Base-by-base conservation (phyloP, 2,797 vertebrate species). In the Brachyrhaphis roseni region DNA sequence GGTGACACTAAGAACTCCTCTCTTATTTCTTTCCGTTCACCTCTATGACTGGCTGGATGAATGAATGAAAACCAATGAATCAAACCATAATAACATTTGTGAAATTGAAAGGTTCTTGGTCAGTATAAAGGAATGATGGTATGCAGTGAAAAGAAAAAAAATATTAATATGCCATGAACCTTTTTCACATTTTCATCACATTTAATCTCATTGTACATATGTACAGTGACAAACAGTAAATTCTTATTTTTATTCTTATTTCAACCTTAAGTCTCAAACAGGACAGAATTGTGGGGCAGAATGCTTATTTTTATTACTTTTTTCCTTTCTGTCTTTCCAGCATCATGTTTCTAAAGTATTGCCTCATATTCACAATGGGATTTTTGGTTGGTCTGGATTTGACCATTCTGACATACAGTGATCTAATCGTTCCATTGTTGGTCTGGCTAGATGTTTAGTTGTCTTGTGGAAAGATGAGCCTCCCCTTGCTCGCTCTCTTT, bases 1-100 rank as follows among this genome's bases (percentile, higher is more conserved):
- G 68, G 82, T 92, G 87, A 93, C 91, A 90, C 72, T 90, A 43
- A 81, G 78, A 84, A 47, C 77, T 80, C 64, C 57, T 73, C 36
- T 11, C 78, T 43, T 72, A 72, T 66, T 83, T 43, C n/a, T 68
- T 59, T 71, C 59, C 47, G 53, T 73, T 82, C 80, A 43, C 70
- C 81, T 45, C 28, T 47, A 49, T n/a, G 20, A 51, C 49, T 53
- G 51, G 23, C 51, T 26, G 51, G 23, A 26, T 53, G 8, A 26
- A 53, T 26, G 51, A 53, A 53, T 53, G 23, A 46, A 46, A 46
- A 46, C 4, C 45, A 46, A 15, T 15, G 1, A 46, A 46, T 46
- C 45, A 46, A 46, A 46, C 13, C 13, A 46, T 15, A 46, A 15
- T 31, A 59, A 28, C 28, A 31, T 59, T 31, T 59, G 11, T 59